phyloP scores from a whole-genome alignment of 2,888 invertebrate genomes.

The Cephus spinipes region DNA sequence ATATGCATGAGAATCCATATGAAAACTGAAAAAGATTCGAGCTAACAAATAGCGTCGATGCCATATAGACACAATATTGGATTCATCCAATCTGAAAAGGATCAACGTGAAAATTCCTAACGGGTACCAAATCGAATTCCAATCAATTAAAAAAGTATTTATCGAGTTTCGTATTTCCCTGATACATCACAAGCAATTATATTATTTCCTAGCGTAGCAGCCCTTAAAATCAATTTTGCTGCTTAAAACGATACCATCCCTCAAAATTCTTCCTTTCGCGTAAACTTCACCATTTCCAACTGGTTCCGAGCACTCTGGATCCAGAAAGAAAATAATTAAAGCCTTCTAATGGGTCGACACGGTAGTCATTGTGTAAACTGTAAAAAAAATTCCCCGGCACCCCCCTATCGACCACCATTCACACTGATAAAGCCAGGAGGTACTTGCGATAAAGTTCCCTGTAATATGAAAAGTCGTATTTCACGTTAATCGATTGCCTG shows the following conservation, averaged over 20 bases:
- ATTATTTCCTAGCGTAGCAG: neutral
- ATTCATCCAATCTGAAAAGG: neutral
- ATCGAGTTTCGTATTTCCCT: neutral
- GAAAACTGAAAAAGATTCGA: neutral
- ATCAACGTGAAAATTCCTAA: neutral
- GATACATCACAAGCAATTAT: neutral
- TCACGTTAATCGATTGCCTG: conserved; percentile 35
- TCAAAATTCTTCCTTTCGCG: neutral
- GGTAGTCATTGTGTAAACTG: neutral
- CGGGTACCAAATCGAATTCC: neutral
- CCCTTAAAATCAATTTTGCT: neutral
- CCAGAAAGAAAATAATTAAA: neutral
- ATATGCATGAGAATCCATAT: neutral
- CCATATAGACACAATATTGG: neutral
- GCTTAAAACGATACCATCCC: neutral
- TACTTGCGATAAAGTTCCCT: neutral
- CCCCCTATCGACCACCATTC: neutral
- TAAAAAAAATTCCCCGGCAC: neutral
- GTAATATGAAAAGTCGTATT: conserved; percentile 33
- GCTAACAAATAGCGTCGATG: neutral
- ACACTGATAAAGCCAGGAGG: neutral
- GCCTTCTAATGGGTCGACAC: neutral
- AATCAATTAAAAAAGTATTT: neutral
- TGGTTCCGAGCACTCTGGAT: neutral
- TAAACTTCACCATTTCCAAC: neutral